Conservation (phyloP, 2,113 vertebrate species). For the Percina caprodes region DNA sequence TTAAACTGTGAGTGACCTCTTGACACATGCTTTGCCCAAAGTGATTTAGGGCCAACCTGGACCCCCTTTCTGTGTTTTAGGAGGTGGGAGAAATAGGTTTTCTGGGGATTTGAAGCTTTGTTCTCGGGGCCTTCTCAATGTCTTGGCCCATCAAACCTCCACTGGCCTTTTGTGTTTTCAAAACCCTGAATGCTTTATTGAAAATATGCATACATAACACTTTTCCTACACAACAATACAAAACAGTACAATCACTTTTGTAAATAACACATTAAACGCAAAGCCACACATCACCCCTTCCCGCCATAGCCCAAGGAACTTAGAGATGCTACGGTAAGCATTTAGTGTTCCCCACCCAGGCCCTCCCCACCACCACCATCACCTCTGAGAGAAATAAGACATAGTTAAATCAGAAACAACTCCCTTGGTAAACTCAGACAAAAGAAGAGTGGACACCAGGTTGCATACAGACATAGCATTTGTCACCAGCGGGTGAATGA, state of each 20-base stretch:
- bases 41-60: slow-evolving; percentile 13
- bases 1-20: slow-evolving; percentile 1
- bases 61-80: background rate
- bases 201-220: slow-evolving; percentile 89
- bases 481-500: slow-evolving; percentile 68
- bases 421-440: slow-evolving; percentile 68
- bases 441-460: slow-evolving; percentile 72
- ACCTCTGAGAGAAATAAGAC: slow-evolving; percentile 76
- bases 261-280: slow-evolving; percentile 77
- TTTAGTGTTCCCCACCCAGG: slow-evolving; percentile 61
- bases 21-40: slow-evolving; percentile 39
- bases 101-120: slow-evolving; percentile 12
- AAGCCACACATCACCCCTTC: slow-evolving; percentile 60
- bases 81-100: slow-evolving; percentile 8
- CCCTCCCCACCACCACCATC: slow-evolving; percentile 44
- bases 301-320: slow-evolving; percentile 61
- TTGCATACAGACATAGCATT: slow-evolving; percentile 79
- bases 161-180: slow-evolving; percentile 60
- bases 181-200: slow-evolving; percentile 90
- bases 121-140: slow-evolving; percentile 7
- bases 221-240: slow-evolving; percentile 88
- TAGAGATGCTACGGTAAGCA: slow-evolving; percentile 81
- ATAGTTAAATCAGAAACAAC: slow-evolving; percentile 74
- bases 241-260: slow-evolving; percentile 88
- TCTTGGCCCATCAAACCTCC: slow-evolving; percentile 64